These are phyloP conservation scores for Lates calcarifer DNA, from an alignment of 2,113 vertebrate genomes.

Conservation along the genomic window DNA sequence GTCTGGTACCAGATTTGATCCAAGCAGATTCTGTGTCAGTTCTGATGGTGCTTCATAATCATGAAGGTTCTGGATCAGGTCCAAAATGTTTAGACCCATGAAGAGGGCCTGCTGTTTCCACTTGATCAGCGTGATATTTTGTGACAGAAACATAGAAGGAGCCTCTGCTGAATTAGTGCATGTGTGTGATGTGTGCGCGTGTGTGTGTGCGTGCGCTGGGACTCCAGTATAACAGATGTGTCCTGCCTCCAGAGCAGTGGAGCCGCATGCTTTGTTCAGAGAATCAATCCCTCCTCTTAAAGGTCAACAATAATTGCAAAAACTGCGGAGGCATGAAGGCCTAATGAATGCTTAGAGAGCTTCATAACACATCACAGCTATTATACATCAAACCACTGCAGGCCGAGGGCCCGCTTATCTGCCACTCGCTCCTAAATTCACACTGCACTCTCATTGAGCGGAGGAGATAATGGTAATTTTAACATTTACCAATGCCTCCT, in stretches of 20 bases:
- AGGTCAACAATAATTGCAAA: conserved; percentile 72
- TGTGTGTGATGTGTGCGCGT: background rate
- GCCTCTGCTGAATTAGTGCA: background rate
- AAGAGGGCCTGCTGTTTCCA: background rate
- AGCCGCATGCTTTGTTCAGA: background rate
- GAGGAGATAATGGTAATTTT: conserved; percentile 32
- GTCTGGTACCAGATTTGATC: background rate
- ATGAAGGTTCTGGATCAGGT: background rate
- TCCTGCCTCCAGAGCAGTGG: background rate
- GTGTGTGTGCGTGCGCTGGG: background rate
- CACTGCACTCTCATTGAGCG: background rate
- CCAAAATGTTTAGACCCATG: too few relatives aligned
- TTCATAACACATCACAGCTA: conserved; percentile 50
- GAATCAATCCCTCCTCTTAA: conserved; percentile 60
- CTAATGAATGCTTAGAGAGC: conserved; percentile 62
- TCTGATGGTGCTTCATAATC: background rate
- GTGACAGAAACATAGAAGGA: background rate
- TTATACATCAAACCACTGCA: conserved; percentile 33
- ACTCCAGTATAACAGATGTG: conserved; percentile 35
- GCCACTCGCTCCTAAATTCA: conserved; percentile 4
- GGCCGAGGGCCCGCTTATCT: conserved; percentile 28
- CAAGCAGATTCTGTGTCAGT: too few relatives aligned
- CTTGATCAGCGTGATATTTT: conserved; percentile 7
- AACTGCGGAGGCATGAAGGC: conserved; percentile 45
- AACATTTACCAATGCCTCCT: conserved; percentile 33